Evolutionary conservation across 2,888 invertebrate species (phyloP).

Genomic region (Nephrotoma appendiculata): DNA sequence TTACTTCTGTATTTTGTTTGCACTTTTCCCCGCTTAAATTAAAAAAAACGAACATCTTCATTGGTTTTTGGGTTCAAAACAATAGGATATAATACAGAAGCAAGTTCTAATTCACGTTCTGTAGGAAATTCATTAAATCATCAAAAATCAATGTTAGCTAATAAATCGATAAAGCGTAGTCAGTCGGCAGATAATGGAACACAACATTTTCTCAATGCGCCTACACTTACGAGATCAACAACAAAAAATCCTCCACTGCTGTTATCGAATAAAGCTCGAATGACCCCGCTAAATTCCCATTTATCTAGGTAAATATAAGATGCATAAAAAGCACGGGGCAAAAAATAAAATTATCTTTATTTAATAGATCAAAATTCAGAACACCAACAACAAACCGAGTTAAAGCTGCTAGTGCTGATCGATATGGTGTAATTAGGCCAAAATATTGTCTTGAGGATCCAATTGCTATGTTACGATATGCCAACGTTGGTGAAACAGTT

Average conservation of each 20-base stretch:
- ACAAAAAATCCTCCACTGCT: not conserved
- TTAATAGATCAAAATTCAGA: constrained; percentile 22
- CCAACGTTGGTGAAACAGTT: constrained; percentile 29
- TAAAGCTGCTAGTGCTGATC: constrained; percentile 29
- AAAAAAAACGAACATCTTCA: not conserved
- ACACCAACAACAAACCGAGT: constrained; percentile 22
- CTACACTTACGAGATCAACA: not conserved
- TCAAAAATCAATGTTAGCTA: not conserved
- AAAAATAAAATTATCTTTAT: not conserved
- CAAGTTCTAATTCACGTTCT: not conserved
- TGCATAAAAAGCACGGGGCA: not conserved
- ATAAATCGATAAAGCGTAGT: not conserved
- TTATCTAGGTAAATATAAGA: not conserved
- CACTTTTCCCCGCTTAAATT: not conserved
- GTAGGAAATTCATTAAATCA: not conserved
- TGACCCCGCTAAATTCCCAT: not conserved
- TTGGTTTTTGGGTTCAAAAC: not conserved
- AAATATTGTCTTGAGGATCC: constrained; percentile 18
- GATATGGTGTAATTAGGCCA: constrained; percentile 18
- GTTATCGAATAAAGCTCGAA: not conserved
- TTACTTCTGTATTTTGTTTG: not conserved
- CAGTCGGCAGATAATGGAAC: not conserved
- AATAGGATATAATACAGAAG: constrained; percentile 2
- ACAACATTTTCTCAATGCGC: not conserved
- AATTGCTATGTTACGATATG: constrained; percentile 28